phyloP scores from a whole-genome alignment of 2,797 vertebrate genomes.

The Bradypodion ventrale region DNA sequence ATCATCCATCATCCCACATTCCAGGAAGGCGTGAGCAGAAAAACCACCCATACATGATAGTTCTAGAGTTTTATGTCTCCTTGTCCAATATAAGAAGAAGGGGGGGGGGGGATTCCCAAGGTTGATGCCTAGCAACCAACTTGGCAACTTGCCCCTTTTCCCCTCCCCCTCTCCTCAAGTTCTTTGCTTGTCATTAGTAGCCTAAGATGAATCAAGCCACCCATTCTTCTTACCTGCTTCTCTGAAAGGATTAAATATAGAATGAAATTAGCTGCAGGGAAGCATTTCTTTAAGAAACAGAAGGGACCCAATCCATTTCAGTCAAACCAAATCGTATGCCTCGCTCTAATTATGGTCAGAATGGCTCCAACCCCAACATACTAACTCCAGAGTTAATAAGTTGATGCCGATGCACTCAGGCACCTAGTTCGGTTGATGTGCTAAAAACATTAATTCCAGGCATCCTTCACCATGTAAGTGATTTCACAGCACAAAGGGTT shows the following conservation, averaged over 20 bases:
- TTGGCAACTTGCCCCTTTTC: not conserved
- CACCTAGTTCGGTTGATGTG: not conserved
- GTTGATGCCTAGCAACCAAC: conserved; percentile 35
- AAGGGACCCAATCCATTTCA: not conserved
- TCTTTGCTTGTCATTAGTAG: not conserved
- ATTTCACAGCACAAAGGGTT: not conserved
- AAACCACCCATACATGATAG: not conserved
- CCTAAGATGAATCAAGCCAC: not conserved
- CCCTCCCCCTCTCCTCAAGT: not conserved
- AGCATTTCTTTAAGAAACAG: not conserved
- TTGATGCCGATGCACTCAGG: not conserved
- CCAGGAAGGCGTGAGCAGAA: conserved; percentile 13
- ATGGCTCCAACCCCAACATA: not conserved
- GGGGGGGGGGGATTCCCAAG: conserved; percentile 1
- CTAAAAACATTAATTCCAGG: not conserved
- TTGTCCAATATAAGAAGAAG: not conserved
- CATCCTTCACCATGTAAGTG: not conserved
- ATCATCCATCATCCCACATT: not conserved
- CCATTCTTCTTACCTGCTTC: conserved; percentile 14
- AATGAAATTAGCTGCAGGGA: too few relatives aligned
- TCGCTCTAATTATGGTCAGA: not conserved
- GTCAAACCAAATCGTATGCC: not conserved
- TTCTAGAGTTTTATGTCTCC: not conserved
- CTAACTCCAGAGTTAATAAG: not conserved
- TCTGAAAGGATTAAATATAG: not conserved